Base-by-base conservation (phyloP, 2,113 vertebrate genomes). In the Sakesphorus luctuosus region DNA sequence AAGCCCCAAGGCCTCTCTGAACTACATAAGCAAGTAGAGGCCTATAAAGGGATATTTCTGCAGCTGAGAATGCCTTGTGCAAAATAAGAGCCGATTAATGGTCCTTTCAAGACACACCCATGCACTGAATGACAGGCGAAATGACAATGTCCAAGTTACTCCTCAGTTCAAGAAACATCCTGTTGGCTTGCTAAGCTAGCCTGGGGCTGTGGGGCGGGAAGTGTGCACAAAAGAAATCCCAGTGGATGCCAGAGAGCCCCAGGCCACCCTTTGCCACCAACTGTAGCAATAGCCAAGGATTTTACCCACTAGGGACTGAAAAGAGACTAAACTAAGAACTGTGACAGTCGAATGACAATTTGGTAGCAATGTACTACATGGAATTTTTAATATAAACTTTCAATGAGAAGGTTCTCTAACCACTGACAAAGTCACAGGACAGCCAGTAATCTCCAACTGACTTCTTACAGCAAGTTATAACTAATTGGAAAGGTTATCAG, bases 1-100 rank as follows among this genome's bases (percentile, higher is more conserved):
- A 87, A 96, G 71, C 89, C 95, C 84, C 75, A 91, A 94, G 89
- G 94, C 89, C 40, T 84, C 81, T 75, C 74, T 63, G 78, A 91
- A 40, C 66, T 59, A n/a, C 38, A 46, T 13, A 46, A 88, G 50
- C 44, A 91, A 87, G 73, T 47, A 92, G 29, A 86, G 67, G 65
- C 55, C 71, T 47, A 71, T 46, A 82, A 93, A 91, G 63, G 75
- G 82, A 43, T 68, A 81, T 63, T 94, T 78, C 94, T 87, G 61
- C 56, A 77, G 89, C 68, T 63, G 49, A 71, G 43, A 55, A 49
- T 61, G 62, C 46, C 94, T 88, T 83, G 67, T 85, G 71, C 36
- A 76, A 50, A 85, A 47, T 55, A 85, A 38, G 63, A 87, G 66
- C 46, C 67, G 76, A 69, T 89, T 72, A 75, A 87, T 19, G 61